A percentile compares a stretch with the other conserved stretches of the same genome.
Conservation (phyloP, 2,113 vertebrate genomes). For the Meleagris gallopavo region DNA sequence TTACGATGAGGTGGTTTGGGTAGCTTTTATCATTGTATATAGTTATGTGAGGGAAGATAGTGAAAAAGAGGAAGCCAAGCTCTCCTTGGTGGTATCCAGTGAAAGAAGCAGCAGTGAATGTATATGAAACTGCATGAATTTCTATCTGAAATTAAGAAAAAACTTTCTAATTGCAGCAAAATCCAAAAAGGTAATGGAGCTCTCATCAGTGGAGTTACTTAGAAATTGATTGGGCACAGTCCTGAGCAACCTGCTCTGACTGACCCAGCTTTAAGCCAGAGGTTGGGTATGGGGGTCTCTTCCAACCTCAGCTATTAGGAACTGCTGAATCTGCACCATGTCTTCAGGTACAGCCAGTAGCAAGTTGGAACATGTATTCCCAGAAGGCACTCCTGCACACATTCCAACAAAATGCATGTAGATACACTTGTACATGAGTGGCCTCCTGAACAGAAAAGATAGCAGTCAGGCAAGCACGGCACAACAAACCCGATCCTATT, state of each 20-base stretch:
- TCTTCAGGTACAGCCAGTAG: not conserved
- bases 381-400: not conserved
- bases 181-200: not conserved
- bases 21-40: not conserved
- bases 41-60: not conserved
- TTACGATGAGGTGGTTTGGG: not conserved
- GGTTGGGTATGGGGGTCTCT: not conserved
- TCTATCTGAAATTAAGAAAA: not conserved
- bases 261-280: not conserved
- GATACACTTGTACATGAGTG: not conserved
- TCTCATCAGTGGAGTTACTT: not conserved
- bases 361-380: not conserved
- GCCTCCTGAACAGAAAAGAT: not conserved
- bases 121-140: not conserved
- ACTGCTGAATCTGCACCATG: not conserved
- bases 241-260: not conserved
- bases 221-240: not conserved
- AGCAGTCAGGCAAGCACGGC: constrained; percentile 2
- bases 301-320: not conserved
- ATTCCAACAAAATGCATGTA: not conserved
- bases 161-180: not conserved
- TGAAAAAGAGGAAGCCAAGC: not conserved
- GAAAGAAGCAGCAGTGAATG: not conserved
- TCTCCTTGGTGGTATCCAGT: not conserved
- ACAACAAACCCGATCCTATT: not conserved